Base-by-base conservation (phyloP, 2,797 vertebrate genomes). In the Neosilurus hyrtlii region DNA sequence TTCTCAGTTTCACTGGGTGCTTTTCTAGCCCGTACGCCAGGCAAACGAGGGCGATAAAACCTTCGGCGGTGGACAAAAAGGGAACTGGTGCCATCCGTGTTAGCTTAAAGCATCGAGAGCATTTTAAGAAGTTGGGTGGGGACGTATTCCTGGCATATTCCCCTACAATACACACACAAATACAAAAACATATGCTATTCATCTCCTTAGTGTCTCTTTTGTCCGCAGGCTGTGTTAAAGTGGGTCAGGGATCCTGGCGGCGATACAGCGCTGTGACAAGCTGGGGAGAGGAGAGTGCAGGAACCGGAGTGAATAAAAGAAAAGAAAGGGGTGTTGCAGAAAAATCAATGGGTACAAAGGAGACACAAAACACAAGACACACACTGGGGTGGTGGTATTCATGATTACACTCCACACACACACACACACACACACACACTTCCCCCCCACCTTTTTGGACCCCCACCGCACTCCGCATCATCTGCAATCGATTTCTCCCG, bases 181-280 rank as follows among this genome's bases (percentile, higher is more conserved):
- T 20, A 71, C 37, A 18, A 51, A 54, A n/a, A 73, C 51, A 73
- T 20, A 61, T 51, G 18, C 89, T 83, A 89, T 89, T 90, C 88
- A 86, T 86, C 87, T 87, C 89, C 85, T 83, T 63, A 63, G 81
- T 62, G 88, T 87, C 62, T 88, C 78, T 91, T 88, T 87, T 59
- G 90, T 90, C 89, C 83, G 2, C 88, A 81, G 89, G 83, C 90
- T 86, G 88, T 85, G 87, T 90, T 90, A 87, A 81, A 93, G 78
- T 92, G 79, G 91, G 91, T 92, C 91, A 91, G 80, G 83, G 82
- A 91, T 90, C 86, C 87, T 91, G 87, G 88, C 90, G 90, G 37
- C 37, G 37, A 51, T 68, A 87, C 52, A 89, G 89, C 74, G 76
- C 83, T 76, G 88, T 75, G 87, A 83, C 87, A 14, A 16, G 80